Conservation (phyloP, 2,113 vertebrate genomes). For the Pseudopipra pipra region DNA sequence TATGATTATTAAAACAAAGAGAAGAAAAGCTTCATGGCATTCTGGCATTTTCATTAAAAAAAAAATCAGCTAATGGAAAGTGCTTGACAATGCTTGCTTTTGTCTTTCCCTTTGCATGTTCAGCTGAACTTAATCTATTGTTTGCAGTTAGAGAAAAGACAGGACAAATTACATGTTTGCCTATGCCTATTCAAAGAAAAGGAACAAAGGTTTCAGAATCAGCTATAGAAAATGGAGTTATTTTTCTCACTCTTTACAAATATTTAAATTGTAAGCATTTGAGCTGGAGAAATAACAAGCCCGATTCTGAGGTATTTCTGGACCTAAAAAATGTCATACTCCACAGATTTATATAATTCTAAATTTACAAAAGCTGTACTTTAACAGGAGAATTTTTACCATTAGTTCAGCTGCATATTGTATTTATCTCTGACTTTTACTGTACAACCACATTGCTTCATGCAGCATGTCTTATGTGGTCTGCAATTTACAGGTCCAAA, state of each 20-base stretch:
- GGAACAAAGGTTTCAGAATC: conserved; percentile 20
- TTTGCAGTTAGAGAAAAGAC: conserved; percentile 39
- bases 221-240: background rate
- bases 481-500: background rate
- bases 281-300: background rate
- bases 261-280: conserved; percentile 16
- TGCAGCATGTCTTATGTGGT: background rate
- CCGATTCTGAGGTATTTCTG: background rate
- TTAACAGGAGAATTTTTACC: background rate
- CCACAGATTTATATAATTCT: background rate
- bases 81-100: conserved; percentile 10
- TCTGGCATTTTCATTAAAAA: background rate
- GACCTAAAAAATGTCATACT: background rate
- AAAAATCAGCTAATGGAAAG: background rate
- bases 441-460: background rate
- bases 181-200: background rate
- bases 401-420: background rate
- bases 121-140: conserved; percentile 19
- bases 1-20: background rate
- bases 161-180: conserved; percentile 46
- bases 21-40: background rate
- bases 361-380: background rate
- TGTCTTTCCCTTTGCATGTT: conserved; percentile 1
- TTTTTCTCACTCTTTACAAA: conserved; percentile 34
- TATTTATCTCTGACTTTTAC: background rate